These are phyloP conservation scores for Bombus waltoni DNA, from an alignment of 1,140 invertebrate genomes.

Conservation along the genomic window DNA sequence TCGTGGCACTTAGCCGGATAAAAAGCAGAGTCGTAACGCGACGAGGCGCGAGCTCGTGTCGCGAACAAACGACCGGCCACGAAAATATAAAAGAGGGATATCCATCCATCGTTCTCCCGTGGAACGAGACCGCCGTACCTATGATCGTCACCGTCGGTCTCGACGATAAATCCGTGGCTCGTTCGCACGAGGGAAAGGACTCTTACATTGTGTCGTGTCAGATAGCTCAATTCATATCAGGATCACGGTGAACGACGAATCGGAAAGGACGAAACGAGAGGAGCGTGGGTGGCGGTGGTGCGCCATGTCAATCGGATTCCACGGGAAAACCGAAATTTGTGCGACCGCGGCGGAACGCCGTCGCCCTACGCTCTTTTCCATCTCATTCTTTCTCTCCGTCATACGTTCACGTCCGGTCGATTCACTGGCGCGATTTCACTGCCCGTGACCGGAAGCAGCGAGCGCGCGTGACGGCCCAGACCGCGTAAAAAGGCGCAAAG, in stretches of 20 bases:
- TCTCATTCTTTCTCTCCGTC: background rate
- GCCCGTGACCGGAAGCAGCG: background rate
- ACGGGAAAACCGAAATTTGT: constrained; percentile 26
- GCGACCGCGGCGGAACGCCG: background rate
- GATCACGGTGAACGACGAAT: constrained; percentile 47
- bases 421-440: background rate
- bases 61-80: background rate
- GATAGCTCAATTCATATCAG: constrained; percentile 58
- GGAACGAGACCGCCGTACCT: background rate
- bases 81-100: constrained; percentile 32
- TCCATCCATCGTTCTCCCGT: background rate
- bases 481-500: constrained; percentile 14
- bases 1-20: background rate
- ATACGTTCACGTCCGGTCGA: constrained; percentile 20
- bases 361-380: background rate
- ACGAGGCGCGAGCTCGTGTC: background rate
- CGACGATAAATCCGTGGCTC: constrained; percentile 53
- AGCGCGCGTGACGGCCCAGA: too few relatives aligned
- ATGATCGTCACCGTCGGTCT: constrained; percentile 3
- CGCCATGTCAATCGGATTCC: constrained; percentile 3
- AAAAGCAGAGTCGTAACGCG: background rate
- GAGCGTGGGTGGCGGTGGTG: too few relatives aligned
- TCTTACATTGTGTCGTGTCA: constrained; percentile 59
- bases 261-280: background rate
- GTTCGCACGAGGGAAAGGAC: constrained; percentile 51